Evolutionary conservation across 2,797 vertebrate genomes (phyloP), one percentile per base, ranked within the genome.

Genomic region (Sebastes taczanowskii): DNA sequence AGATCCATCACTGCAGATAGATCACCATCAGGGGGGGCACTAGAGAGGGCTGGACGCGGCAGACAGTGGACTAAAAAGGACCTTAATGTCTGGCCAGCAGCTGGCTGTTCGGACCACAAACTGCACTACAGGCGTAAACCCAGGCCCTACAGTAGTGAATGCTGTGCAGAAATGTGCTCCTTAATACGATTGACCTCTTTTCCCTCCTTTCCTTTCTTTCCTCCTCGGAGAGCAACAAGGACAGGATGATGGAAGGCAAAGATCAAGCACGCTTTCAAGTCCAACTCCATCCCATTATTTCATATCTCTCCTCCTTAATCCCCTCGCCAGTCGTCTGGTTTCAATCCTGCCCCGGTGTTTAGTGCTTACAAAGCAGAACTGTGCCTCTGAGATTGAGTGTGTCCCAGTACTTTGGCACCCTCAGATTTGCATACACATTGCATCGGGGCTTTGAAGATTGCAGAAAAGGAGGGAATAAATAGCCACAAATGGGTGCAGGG

Each of bases 381-480:
- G 84, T 77, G 85, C 87, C 86, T 80, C 88, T 80, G 81, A 89
- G 90, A 91, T 86, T 88, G 89, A 91, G 71, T 77, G 82, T 86
- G 88, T 89, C 90, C 92, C 85, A 63, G 84, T 89, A 80, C 86
- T 89, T 89, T 85, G 86, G 89, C 86, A 86, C 74, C 75, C 80
- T 78, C 71, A 87, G 77, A 95, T 95, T 94, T 95, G 91, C 93
- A 94, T 94, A 93, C 84, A 80, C 93, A 92, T 92, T 88, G 90
- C 90, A 83, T 83, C 58, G 63, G 32, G 32, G 72, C 89, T 93
- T 91, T 91, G 85, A 91, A 91, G 90, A 88, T 81, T 81, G 88
- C 77, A 83, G 82, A 80, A 91, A 92, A 85, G 79, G 72, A 91
- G 59, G 73, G 80, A 92, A 91, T 93, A 92, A 93, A 93, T 84